Base-by-base conservation (phyloP, 2,113 vertebrate genomes). In the Entomyzon cyanotis region DNA sequence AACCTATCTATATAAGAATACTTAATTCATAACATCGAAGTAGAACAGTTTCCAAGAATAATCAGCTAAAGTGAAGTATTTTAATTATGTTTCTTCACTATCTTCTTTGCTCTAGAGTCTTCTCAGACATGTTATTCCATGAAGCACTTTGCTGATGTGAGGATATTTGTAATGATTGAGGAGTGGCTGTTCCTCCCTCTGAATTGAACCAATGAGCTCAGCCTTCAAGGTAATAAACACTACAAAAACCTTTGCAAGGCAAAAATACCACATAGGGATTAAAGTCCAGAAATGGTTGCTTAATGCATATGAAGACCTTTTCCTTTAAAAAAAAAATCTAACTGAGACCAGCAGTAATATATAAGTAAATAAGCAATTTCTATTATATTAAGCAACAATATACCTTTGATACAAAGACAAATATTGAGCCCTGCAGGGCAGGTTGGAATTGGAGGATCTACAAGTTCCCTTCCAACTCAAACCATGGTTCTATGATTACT, bases 371-470 rank as follows among this genome's bases (percentile, higher is more conserved):
- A 75, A 68, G 9, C 53, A 39, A 55, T 83, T 93, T 79, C 12
- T 93, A 2, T 75, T 4, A 1, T 44, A n/a, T 15, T 65, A 56
- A 56, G 10, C 8, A 69, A 42, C 5, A 52, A 7, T 39, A 12
- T 55, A 37, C 7, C 10, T 76, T 55, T 70, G 62, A 35, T 6
- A 47, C 12, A 56, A 81, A 74, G 24, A 39, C 14, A 47, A 44
- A 47, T 56, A 18, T 20, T 68, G 11, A 14, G 8, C 13, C 6
- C 60, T 67, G 19, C 0, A 0, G 44, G n/a, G 13, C 5, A 52
- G 13, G 6, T 17, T 60, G 39, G 53, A 62, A 39, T 67, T 41
- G 10, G 13, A 18, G 39, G 23, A n/a, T 41, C 12, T 67, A 0
- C 15, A 53, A 41, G 6, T 7, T 68, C 39, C 24, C 17, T 27